Conservation (phyloP, 2,888 invertebrate genomes). For the Leptinotarsa juncta region DNA sequence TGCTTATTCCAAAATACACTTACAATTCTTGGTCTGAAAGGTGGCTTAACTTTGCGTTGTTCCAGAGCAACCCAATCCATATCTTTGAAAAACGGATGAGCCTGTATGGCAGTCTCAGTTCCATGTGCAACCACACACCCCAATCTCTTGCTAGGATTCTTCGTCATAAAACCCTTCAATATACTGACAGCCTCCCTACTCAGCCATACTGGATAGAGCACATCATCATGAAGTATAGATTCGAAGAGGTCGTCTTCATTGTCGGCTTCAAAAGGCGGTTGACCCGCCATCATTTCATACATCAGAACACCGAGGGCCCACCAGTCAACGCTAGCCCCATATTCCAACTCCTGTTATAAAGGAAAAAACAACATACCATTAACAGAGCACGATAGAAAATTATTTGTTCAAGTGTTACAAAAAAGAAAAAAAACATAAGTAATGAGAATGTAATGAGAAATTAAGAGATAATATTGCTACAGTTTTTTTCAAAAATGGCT, state of each 20-base stretch:
- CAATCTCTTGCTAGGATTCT: constrained; percentile 92
- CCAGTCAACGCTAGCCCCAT: constrained; percentile 91
- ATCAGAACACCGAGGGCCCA: constrained; percentile 98
- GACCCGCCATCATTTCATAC: constrained; percentile 99
- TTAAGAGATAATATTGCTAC: too few species aligned
- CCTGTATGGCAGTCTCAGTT: constrained; percentile 86
- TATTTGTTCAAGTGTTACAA: too few species aligned
- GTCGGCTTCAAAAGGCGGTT: constrained; percentile 99
- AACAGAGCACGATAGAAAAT: neutral
- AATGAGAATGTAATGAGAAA: too few species aligned
- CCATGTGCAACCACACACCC: constrained; percentile 86
- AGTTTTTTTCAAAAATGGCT: too few species aligned
- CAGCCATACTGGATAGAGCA: constrained; percentile 97
- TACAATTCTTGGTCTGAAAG: constrained; percentile 98
- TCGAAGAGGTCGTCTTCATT: constrained; percentile 99
- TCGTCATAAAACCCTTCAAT: constrained; percentile 96
- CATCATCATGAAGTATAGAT: constrained; percentile 97
- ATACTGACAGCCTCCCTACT: constrained; percentile 91
- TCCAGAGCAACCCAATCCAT: constrained; percentile 97
- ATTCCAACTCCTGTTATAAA: constrained; percentile 68
- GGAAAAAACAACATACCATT: neutral
- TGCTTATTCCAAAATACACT: constrained; percentile 61
- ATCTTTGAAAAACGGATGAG: constrained; percentile 92
- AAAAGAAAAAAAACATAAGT: too few species aligned
- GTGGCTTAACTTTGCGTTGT: constrained; percentile 91